Evolutionary conservation across 2,888 invertebrate species (phyloP), one percentile per base, ranked within the genome.

Genomic region (Imbricaverruca yamaguchii): DNA sequence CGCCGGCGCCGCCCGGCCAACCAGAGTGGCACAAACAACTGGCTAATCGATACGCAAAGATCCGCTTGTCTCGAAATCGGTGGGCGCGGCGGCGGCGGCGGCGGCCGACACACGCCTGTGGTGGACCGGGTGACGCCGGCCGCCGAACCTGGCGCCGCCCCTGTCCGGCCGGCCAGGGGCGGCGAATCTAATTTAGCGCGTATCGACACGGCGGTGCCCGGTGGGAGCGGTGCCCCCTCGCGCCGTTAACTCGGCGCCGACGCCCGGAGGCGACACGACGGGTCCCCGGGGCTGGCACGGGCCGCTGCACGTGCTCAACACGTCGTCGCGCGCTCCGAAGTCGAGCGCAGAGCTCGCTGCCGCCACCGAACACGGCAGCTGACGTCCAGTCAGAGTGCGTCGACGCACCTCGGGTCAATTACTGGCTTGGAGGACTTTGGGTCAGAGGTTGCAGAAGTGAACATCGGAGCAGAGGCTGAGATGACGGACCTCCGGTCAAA

Each of bases 31-130:
- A 69, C 69, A 69, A 69, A 69, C 69, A 69, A 23, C 69, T 69
- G 39, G 39, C 69, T 25, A 23, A 69, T 69, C 69, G 69, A 69
- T 69, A 69, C 69, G 69, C 23, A 23, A 23, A 67, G 65, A 67
- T 23, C 61, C 65, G 65, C 65, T 23, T 67, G 23, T 67, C 65
- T 39, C n/a, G 65, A 9, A n/a, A 18, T 61, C 61, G 61, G 18
- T 23, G 10, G 65, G 39, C 9, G 63, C 65, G 12, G 65, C 10
- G 65, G 39, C 65, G 13, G 25, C 13, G 25, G 67, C 23, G 25
- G 67, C 65, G 15, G 67, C 25, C 25, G 8, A 9, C 10, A 23
- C 8, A 23, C 65, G 23, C 23, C 9, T 23, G 3, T 9, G 65
- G 65, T 1, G 11, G 23, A 23, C 67, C 10, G 10, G 23, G 11